Conservation (phyloP, 1,140 invertebrate species). For the Tachypleus tridentatus region DNA sequence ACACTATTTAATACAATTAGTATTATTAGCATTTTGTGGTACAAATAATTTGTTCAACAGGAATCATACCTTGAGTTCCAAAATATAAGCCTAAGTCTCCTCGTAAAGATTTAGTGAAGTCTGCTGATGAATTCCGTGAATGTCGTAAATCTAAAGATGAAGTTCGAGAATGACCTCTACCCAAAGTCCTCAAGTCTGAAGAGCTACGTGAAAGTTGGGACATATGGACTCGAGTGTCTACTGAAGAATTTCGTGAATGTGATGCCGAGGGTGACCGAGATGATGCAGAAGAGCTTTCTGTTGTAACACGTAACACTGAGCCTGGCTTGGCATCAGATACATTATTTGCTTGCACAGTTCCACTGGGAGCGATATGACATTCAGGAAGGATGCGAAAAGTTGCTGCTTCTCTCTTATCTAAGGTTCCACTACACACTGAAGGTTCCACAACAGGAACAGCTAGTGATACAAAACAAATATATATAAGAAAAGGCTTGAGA, state of each 20-base stretch:
- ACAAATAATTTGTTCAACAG: background rate
- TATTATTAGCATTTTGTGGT: too few species aligned
- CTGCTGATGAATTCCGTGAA: conserved; percentile 58
- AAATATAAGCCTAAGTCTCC: conserved; percentile 21
- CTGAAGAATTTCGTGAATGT: conserved; percentile 63
- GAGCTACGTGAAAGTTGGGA: conserved; percentile 24
- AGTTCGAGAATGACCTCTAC: conserved; percentile 56
- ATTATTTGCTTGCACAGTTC: background rate
- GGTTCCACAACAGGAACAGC: conserved; percentile 11
- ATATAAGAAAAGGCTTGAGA: too few species aligned
- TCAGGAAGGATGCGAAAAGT: background rate
- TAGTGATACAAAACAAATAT: conserved; percentile 1
- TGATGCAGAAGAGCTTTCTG: conserved; percentile 6
- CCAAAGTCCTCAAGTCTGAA: conserved; percentile 23
- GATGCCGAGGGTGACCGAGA: conserved; percentile 3
- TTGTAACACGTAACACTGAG: conserved; percentile 12
- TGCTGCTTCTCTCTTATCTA: conserved; percentile 9
- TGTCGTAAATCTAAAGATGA: conserved; percentile 59
- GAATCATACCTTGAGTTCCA: conserved; percentile 15
- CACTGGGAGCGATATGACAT: background rate
- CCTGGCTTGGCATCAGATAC: conserved; percentile 11
- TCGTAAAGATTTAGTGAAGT: conserved; percentile 53
- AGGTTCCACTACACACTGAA: background rate
- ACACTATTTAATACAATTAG: background rate
- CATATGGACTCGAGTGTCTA: conserved; percentile 52